Conservation (phyloP, 2,797 vertebrate genomes). For the Pseudochirops corinnae region DNA sequence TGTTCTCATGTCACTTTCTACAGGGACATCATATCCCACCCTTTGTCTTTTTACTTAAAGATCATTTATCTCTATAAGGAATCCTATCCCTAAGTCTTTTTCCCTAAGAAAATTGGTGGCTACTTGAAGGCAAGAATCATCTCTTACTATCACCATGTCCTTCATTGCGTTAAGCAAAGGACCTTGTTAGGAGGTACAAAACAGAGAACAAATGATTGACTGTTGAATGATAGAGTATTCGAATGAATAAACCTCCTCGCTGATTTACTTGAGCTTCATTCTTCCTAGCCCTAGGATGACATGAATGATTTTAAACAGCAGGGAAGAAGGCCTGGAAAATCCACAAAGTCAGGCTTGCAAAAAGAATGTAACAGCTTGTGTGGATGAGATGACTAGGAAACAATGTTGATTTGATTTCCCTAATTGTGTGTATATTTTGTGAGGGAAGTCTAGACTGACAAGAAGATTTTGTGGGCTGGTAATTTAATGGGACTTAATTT, state of each 20-base stretch:
- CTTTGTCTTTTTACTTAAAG: not conserved
- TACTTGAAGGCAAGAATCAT: not conserved
- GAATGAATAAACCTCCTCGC: not conserved
- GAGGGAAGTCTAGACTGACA: conserved; percentile 13
- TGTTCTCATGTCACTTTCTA: not conserved
- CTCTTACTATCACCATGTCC: not conserved
- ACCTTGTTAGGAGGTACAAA: not conserved
- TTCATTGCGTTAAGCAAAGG: not conserved
- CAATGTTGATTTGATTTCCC: not conserved
- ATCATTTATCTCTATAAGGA: not conserved
- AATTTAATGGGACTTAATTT: not conserved
- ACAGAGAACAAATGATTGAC: not conserved
- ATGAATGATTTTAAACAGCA: not conserved
- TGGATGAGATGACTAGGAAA: not conserved
- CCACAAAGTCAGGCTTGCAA: not conserved
- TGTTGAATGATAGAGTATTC: not conserved
- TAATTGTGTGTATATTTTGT: not conserved
- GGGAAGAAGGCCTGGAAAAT: conserved; percentile 7
- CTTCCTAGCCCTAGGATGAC: not conserved
- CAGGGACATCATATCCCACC: not conserved
- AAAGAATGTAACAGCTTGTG: not conserved
- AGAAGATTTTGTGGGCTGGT: not conserved
- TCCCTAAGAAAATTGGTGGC: not conserved
- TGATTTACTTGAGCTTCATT: not conserved
- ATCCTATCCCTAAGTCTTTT: not conserved